Evolutionary conservation across 2,797 vertebrate genomes (phyloP).

Genomic region (Echiichthys vipera): DNA sequence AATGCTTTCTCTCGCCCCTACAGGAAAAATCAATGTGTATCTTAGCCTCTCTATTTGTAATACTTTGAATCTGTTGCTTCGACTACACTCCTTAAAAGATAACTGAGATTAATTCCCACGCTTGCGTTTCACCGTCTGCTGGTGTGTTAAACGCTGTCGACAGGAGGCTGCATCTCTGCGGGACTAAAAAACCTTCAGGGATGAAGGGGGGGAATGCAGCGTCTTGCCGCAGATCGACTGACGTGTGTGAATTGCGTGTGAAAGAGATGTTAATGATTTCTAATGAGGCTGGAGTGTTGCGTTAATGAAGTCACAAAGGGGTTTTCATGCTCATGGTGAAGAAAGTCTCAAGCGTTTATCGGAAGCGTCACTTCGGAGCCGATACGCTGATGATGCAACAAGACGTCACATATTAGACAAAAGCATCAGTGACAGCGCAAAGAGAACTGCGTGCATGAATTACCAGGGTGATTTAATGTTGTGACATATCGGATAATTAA

Average conservation of each 20-base stretch:
- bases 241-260: conserved; percentile 32
- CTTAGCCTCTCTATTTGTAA: background rate
- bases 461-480: background rate
- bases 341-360: conserved; percentile 1
- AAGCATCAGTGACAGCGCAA: background rate
- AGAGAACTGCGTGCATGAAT: background rate
- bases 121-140: conserved; percentile 23
- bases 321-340: background rate
- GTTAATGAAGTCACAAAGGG: conserved; percentile 41
- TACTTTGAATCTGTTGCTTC: background rate
- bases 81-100: background rate
- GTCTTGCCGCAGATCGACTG: background rate
- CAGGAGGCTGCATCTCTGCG: conserved; percentile 12
- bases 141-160: conserved; percentile 31
- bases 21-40: conserved; percentile 17
- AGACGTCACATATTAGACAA: background rate
- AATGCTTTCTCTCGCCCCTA: background rate
- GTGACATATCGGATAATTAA: background rate
- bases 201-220: background rate
- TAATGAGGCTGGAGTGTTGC: conserved; percentile 57
- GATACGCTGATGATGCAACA: background rate
- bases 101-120: conserved; percentile 4
- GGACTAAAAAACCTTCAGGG: background rate
- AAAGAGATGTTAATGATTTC: conserved; percentile 54
- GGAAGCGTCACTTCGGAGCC: background rate